Percentiles rank a stretch among this genome's conserved stretches.
phyloP scores from a whole-genome alignment of 2,888 invertebrate genomes.

The Cryptocephalus moraei region DNA sequence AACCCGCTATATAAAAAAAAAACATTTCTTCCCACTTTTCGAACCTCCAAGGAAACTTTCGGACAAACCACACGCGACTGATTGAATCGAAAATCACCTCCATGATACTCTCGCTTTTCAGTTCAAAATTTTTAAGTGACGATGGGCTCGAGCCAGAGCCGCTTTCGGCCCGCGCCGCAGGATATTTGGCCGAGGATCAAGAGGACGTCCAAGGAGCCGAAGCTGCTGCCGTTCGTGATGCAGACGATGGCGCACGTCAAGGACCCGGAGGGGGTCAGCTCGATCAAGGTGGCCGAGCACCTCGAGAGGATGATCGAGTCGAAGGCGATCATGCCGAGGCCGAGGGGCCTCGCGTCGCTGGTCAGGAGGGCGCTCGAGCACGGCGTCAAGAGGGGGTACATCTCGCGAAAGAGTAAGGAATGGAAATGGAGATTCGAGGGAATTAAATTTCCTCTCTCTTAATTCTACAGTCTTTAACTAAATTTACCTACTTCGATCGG shows the following conservation, averaged over 20 bases:
- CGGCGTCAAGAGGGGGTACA: conserved; percentile 17
- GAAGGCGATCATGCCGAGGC: conserved; percentile 10
- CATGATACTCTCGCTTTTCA: no score
- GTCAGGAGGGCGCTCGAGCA: conserved; percentile 21
- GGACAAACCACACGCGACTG: no score
- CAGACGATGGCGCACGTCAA: conserved; percentile 23
- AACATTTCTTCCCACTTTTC: no score
- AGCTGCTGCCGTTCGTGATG: conserved; percentile 19
- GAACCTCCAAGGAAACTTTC: no score
- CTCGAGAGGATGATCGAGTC: conserved; percentile 8
- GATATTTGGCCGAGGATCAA: conserved; percentile 14
- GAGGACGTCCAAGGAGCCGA: conserved; percentile 14
- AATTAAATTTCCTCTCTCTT: no score
- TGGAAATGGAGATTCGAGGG: no score
- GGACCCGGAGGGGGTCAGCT: conserved; percentile 19
- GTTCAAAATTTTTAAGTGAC: background rate
- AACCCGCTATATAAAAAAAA: no score
- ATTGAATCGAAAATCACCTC: no score
- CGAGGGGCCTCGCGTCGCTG: conserved; percentile 18
- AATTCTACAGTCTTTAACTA: no score
- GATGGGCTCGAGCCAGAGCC: conserved; percentile 13
- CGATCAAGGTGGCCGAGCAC: conserved; percentile 17
- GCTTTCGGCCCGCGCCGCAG: conserved; percentile 10
- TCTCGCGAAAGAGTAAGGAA: no score
- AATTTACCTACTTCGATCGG: no score